A percentile compares a stretch with the other conserved stretches of the same genome.
Conservation (phyloP, 2,888 invertebrate genomes). For the Caenorhabditis sp. region DNA sequence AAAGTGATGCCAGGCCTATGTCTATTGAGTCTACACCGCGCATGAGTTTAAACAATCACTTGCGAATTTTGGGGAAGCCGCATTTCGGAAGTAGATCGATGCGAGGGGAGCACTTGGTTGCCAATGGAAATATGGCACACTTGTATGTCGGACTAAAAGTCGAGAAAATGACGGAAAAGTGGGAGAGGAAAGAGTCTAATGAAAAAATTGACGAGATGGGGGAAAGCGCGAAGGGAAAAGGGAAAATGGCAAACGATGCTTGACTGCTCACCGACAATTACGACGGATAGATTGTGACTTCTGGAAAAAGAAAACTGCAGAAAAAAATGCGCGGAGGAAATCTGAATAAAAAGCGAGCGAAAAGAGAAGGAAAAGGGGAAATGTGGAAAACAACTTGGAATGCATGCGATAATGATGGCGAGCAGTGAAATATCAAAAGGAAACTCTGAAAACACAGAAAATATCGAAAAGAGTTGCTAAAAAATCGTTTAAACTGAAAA, state of each 20-base stretch:
- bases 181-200: conserved; percentile 20
- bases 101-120: conserved; percentile 36
- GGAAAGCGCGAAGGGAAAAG: not conserved
- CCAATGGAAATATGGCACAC: conserved; percentile 42
- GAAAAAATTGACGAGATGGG: conserved; percentile 50
- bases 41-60: conserved; percentile 38
- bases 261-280: conserved; percentile 61
- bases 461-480: too few relatives aligned
- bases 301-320: conserved; percentile 1
- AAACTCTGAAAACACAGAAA: too few relatives aligned
- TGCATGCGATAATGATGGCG: too few relatives aligned
- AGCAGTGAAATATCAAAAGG: too few relatives aligned
- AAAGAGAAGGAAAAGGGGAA: not conserved
- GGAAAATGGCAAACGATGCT: conserved; percentile 34
- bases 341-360: not conserved
- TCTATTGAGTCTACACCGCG: conserved; percentile 17
- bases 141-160: conserved; percentile 9
- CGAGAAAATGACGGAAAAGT: not conserved
- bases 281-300: conserved; percentile 31
- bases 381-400: too few relatives aligned
- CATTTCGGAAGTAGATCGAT: conserved; percentile 29
- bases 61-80: conserved; percentile 25
- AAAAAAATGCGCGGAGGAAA: conserved; percentile 14
- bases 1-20: conserved; percentile 27
- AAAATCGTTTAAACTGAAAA: too few relatives aligned